Base-by-base conservation (phyloP, 2,888 invertebrate species). In the Drosophila ustulata region DNA sequence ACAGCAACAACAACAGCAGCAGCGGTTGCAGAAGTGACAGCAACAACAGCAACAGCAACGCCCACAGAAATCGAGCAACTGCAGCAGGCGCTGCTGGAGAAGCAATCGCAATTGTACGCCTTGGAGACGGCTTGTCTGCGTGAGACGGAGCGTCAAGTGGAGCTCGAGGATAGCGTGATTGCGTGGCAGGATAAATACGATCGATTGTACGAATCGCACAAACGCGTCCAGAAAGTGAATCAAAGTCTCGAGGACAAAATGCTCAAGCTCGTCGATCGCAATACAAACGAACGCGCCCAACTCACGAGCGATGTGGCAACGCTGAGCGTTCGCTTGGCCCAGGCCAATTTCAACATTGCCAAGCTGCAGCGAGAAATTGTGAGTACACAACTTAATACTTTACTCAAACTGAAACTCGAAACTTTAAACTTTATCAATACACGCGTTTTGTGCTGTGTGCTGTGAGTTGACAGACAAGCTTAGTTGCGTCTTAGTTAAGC, bases 181-280 rank as follows among this genome's bases (percentile, higher is more conserved):
- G 96, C 96, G 81, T 97, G 98, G 96, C 95, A 97, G 91, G 98
- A 98, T 91, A 97, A 98, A 93, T 98, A 98, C 93, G 96, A 96
- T 92, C 95, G 98, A 88, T 94, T 98, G 80, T 96, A 97, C 93
- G 98, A 98, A 91, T 97, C 98, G 61, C 98, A 98, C 90, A 97
- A 97, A 91, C 95, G 97, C 89, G 96, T 98, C 66, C 98, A 98
- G 93, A 97, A 97, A 93, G 95, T 98, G 45, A 98, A 98, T 93
- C 98, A 98, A 93, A 96, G 96, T 82, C 94, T 98, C 83, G 98
- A 98, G 93, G 98, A 98, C 92, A 98, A 98, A 92, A 93, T 98
- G 71, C 93, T 98, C 69, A 97, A 96, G 93, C 94, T 98, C 92
- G 98, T 98, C 5, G 98, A 98, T 93, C 96, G 96, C 89, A 97